Base-by-base conservation (phyloP, 2,888 invertebrate genomes). In the Deilephila elpenor region DNA sequence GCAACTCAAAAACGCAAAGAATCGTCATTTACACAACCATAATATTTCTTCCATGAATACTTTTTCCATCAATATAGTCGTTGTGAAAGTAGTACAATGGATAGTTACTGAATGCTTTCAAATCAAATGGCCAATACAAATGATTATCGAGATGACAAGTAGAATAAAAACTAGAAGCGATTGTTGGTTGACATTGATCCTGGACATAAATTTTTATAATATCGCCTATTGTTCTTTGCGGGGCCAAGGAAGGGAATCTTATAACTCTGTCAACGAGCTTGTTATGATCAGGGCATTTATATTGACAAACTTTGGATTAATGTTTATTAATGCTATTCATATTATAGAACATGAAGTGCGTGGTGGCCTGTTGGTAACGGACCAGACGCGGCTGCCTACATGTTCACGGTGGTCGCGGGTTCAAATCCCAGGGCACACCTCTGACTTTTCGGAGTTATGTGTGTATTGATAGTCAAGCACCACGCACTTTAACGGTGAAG, bases 141-240 rank as follows among this genome's bases (percentile, higher is more conserved):
- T 67, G 44, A 67, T 67, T 59, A 74, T 51, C 56, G 34, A 70
- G 64, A 75, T 60, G 29, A 70, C 64, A 67, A 56, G 64, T 37
- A 25, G 72, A 67, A 67, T 73, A 74, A 76, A 81, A 78, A 79
- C 79, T 83, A 81, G 83, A 80, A 81, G 82, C 79, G 83, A 81
- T 75, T 80, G 78, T 80, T 79, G 72, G 74, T 80, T 84, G 86
- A 85, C 85, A 87, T 85, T 80, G 84, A 88, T 88, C 84, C 72
- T 80, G 79, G 83, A 77, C 86, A 87, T 87, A 84, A 84, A 87
- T 88, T 83, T 87, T 83, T 87, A 62, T 37, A 37, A 84, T 86
- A 91, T 88, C 83, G 79, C 84, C 91, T 87, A 90, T 91, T 91
- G 91, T 91, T 79, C 53, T 37, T 84, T 81, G 75, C 76, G 75